Evolutionary conservation across 2,888 invertebrate species (phyloP).

Genomic region (Leptinotarsa haldemani): DNA sequence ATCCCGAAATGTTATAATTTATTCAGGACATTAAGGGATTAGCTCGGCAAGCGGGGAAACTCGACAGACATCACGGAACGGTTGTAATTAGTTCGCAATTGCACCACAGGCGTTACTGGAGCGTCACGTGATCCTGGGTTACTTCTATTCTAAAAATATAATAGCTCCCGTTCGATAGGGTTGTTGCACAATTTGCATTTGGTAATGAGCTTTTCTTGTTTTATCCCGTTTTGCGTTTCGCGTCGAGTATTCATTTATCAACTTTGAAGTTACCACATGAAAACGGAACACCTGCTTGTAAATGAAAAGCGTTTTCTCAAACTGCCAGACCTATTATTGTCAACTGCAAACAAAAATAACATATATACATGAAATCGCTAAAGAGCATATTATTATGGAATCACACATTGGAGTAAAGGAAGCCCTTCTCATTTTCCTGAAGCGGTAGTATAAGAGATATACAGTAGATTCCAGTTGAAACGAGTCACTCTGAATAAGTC

Average conservation of each 20-base stretch:
- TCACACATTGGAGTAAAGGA: no score
- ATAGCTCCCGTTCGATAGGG: background rate
- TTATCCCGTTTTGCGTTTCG: background rate
- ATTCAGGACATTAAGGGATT: conserved; percentile 47
- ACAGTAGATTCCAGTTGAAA: no score
- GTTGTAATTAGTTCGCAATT: conserved; percentile 48
- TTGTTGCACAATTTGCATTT: conserved; percentile 8
- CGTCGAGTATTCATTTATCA: background rate
- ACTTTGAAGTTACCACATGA: background rate
- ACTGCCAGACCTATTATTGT: no score
- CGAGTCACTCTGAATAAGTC: no score
- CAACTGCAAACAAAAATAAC: no score
- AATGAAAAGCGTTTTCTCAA: no score
- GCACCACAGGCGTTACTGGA: conserved; percentile 36
- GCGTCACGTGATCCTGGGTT: conserved; percentile 10
- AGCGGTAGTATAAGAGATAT: no score
- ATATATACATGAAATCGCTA: no score
- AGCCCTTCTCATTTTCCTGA: no score
- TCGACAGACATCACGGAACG: conserved; percentile 40
- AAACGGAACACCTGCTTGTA: no score
- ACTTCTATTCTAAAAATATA: background rate
- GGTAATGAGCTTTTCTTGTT: background rate
- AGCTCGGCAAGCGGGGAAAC: conserved; percentile 40
- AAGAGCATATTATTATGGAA: no score
- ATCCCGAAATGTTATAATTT: conserved; percentile 44